Evolutionary conservation across 2,797 vertebrate species (phyloP).

Genomic region (Pseudocheirus occidentalis): DNA sequence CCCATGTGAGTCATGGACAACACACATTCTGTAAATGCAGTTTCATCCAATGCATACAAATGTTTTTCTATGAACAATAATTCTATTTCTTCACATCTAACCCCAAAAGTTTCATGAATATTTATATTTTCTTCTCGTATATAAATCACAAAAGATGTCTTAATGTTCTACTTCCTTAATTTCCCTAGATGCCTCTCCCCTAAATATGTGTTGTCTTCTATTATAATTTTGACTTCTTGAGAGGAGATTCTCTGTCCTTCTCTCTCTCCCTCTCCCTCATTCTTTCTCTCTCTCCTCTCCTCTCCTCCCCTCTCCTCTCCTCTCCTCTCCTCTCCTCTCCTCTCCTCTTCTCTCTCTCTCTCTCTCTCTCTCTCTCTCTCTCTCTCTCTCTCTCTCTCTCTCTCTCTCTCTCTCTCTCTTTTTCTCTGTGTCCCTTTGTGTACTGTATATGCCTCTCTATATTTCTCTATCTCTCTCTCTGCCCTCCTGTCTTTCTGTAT

Average conservation of each 20-base stretch:
- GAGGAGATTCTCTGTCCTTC: background rate
- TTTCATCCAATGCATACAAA: slow-evolving; percentile 9
- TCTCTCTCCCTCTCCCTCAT: no score
- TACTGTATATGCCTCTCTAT: no score
- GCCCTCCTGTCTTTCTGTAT: no score
- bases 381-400: no score
- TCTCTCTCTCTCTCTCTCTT: background rate
- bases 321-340: no score
- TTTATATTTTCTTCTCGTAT: background rate
- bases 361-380: no score
- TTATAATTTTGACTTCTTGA: no score
- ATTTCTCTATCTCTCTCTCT: no score
- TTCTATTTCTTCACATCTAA: background rate
- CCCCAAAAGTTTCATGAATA: no score
- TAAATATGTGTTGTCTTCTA: background rate
- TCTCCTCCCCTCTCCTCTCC: no score
- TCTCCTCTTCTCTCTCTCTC: background rate
- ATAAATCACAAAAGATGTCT: background rate
- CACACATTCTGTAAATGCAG: background rate
- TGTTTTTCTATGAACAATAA: background rate
- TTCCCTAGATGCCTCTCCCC: background rate
- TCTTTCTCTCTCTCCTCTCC: no score
- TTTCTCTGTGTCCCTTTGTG: background rate
- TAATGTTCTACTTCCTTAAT: background rate
- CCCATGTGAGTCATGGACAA: slow-evolving; percentile 39